Evolutionary conservation across 2,797 vertebrate species (phyloP).

Genomic region (Cossypha heuglini): DNA sequence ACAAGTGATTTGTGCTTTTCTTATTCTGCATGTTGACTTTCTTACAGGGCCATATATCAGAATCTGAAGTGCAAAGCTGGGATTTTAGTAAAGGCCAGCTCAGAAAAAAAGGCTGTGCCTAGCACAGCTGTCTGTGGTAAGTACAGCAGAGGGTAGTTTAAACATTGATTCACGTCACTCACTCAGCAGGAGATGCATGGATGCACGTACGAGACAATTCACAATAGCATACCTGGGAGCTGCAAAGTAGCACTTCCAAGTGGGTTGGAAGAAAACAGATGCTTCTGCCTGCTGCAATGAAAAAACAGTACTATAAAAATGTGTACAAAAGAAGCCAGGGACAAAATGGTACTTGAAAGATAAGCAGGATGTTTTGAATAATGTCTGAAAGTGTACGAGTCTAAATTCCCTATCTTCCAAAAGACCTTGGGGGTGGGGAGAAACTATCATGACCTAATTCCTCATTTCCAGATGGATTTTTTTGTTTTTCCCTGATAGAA

Average conservation of each 20-base stretch:
- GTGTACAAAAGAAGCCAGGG: not conserved
- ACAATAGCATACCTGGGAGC: not conserved
- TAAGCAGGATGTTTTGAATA: not conserved
- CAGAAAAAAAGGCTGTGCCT: not conserved
- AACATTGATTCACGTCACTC: not conserved
- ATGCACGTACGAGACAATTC: not conserved
- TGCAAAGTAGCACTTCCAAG: not conserved
- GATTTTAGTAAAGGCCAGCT: not conserved
- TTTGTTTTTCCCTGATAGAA: not conserved
- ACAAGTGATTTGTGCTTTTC: not conserved
- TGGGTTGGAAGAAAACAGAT: not conserved
- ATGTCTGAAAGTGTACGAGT: not conserved
- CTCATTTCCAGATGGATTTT: not conserved
- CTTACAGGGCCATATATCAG: not conserved
- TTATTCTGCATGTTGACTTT: not conserved
- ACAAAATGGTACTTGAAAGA: conserved; percentile 14
- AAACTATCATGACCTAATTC: not conserved
- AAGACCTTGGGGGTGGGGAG: not conserved
- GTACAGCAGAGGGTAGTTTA: not conserved
- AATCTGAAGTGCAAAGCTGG: not conserved
- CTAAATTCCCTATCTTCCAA: not conserved
- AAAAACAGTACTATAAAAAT: not conserved
- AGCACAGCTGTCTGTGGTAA: not conserved
- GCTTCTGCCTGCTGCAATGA: not conserved
- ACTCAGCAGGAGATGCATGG: not conserved